A percentile compares a stretch with the other conserved stretches of the same genome.
Evolutionary conservation across 64 coral and sea anemone species (phyloP).

Genomic region (Orbicella faveolata): DNA sequence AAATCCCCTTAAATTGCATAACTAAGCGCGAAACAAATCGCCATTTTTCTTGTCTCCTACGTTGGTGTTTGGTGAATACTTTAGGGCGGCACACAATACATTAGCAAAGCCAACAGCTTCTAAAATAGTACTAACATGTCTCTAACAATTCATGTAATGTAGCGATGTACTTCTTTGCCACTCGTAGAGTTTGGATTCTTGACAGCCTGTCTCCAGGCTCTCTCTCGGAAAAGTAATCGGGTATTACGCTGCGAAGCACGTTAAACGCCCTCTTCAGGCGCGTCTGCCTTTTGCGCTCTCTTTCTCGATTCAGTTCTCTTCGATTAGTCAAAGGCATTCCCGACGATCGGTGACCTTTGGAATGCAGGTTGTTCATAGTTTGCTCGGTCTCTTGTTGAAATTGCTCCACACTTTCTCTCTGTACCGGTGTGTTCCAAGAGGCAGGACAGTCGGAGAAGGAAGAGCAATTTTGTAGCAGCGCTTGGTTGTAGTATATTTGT

Average conservation of each 20-base stretch:
- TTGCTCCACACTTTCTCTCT: background rate
- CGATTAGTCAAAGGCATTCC: background rate
- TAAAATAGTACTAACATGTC: background rate
- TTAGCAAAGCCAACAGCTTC: background rate
- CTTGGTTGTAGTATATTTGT: background rate
- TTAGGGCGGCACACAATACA: background rate
- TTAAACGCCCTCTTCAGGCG: background rate
- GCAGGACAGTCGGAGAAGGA: background rate
- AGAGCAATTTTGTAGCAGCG: background rate
- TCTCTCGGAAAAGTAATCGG: background rate
- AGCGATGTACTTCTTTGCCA: background rate
- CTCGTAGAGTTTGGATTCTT: background rate
- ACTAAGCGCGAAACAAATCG: no score
- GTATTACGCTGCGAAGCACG: background rate
- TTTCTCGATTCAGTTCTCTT: background rate
- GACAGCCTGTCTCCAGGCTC: background rate
- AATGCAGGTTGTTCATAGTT: background rate
- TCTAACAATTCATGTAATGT: background rate
- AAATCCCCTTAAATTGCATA: no score
- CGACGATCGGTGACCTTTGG: background rate
- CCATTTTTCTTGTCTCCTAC: no score
- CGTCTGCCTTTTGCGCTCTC: background rate
- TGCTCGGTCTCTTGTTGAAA: background rate
- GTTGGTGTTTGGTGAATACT: no score
- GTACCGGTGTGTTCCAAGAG: background rate